phyloP scores from a whole-genome alignment of 2,113 vertebrate species.

The Probosciger aterrimus region DNA sequence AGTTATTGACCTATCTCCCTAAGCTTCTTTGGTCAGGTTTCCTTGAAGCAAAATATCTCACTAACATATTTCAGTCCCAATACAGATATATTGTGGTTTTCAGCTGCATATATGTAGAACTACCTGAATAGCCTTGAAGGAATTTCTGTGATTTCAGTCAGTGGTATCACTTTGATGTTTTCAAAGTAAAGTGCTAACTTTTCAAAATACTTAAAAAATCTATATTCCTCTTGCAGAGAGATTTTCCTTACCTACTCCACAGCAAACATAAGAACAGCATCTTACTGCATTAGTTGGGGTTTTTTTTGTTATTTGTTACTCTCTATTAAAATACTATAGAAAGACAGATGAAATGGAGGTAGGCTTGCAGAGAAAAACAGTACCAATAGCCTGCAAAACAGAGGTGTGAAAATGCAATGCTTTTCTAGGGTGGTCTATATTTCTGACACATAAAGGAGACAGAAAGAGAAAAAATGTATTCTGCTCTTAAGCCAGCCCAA shows the following conservation, averaged over 20 bases:
- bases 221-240: neutral
- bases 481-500: neutral
- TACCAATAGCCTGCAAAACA: neutral
- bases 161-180: neutral
- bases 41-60: neutral
- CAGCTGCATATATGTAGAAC: neutral
- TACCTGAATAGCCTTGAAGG: neutral
- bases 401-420: neutral
- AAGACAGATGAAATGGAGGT: neutral
- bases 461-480: neutral
- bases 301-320: neutral
- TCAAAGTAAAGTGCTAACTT: neutral
- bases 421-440: neutral
- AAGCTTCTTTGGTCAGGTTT: neutral
- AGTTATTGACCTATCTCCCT: neutral
- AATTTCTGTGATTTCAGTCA: neutral
- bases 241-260: neutral
- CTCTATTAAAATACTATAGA: neutral
- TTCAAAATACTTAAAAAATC: neutral
- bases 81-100: neutral
- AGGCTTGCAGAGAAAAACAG: neutral
- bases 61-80: neutral
- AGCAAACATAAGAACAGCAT: neutral
- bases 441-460: neutral
- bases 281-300: rapidly evolving